Conservation (phyloP, 1,140 invertebrate genomes). For the Tribolium madens region DNA sequence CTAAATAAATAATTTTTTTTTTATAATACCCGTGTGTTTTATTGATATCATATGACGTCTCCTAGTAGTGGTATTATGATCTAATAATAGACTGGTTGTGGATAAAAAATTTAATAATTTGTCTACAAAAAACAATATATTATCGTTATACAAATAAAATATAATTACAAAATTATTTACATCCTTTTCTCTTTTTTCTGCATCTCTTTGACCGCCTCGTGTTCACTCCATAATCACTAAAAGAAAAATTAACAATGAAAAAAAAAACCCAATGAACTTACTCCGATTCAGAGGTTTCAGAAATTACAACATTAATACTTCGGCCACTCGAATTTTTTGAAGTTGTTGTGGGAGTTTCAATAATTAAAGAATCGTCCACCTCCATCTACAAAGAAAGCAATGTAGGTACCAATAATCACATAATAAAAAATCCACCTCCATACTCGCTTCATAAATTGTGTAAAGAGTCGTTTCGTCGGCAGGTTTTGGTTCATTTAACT, state of each 20-base stretch:
- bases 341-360: slow-evolving; percentile 2
- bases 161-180: not conserved
- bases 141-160: not conserved
- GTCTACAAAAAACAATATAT: not conserved
- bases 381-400: slow-evolving; percentile 7
- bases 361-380: not conserved
- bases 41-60: no score
- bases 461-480: not conserved
- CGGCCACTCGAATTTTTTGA: not conserved
- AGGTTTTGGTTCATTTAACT: not conserved
- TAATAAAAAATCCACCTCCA: slow-evolving; percentile 8
- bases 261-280: not conserved
- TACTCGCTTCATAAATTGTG: not conserved
- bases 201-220: not conserved
- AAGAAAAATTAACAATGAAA: not conserved
- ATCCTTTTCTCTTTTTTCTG: not conserved
- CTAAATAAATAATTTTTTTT: no score
- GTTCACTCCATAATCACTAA: not conserved
- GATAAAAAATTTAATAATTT: not conserved
- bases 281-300: slow-evolving; percentile 11
- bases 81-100: no score
- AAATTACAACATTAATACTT: not conserved
- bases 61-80: no score
- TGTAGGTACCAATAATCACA: not conserved
- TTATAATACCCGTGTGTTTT: no score